Conservation (phyloP, 2,797 vertebrate genomes). For the Falco cherrug region DNA sequence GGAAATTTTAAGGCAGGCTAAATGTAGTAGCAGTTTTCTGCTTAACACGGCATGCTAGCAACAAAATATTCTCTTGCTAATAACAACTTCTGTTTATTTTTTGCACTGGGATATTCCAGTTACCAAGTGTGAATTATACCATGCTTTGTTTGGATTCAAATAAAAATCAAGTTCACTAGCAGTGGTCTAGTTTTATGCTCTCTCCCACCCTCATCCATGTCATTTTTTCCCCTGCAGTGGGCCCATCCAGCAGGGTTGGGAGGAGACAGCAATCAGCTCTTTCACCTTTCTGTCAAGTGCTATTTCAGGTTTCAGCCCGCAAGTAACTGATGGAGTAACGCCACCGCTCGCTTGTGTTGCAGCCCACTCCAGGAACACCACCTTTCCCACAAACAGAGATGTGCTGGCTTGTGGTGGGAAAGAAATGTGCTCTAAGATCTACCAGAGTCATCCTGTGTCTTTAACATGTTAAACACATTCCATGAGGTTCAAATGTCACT, state of each 20-base stretch:
- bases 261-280: background rate
- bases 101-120: slow-evolving; percentile 36
- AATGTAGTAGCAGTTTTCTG: slow-evolving; percentile 41
- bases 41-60: background rate
- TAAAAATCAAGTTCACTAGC: background rate
- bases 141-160: background rate
- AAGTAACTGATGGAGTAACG: background rate
- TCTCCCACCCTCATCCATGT: background rate
- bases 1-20: background rate
- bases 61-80: slow-evolving; percentile 44
- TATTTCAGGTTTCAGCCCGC: background rate
- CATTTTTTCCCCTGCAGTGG: background rate
- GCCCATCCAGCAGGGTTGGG: background rate
- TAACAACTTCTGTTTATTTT: slow-evolving; percentile 49
- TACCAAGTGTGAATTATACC: slow-evolving; percentile 8
- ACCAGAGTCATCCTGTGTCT: background rate
- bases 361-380: background rate
- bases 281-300: background rate
- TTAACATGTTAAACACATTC: background rate
- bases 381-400: background rate
- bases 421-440: background rate
- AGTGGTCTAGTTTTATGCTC: background rate
- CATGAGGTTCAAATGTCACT: background rate
- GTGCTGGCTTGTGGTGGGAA: background rate
- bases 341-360: background rate